These are phyloP conservation scores for Plebejus melissa DNA, from an alignment of 2,888 invertebrate species.

Conservation along the genomic window DNA sequence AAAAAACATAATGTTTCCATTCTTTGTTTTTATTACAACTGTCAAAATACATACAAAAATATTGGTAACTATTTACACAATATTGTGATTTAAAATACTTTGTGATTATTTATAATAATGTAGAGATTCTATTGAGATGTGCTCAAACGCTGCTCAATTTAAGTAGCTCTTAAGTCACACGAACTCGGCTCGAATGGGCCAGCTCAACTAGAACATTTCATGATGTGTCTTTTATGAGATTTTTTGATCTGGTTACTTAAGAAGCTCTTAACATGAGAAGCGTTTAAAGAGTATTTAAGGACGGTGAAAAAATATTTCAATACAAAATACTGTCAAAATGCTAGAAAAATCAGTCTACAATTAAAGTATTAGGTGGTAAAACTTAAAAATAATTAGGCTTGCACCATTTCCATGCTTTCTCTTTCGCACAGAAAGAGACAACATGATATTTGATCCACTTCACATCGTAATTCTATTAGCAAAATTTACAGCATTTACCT, in stretches of 20 bases:
- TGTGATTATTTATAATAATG: background rate
- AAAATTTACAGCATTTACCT: background rate
- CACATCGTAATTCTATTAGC: background rate
- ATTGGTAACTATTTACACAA: background rate
- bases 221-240: too few relatives aligned
- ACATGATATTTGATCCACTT: background rate
- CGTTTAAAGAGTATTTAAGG: background rate
- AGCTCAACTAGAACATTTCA: too few relatives aligned
- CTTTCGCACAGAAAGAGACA: too few relatives aligned
- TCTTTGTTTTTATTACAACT: background rate
- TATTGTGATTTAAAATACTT: background rate
- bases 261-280: background rate
- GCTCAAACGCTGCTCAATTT: background rate
- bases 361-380: slow-evolving; percentile 4
- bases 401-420: too few relatives aligned
- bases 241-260: background rate
- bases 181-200: background rate
- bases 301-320: background rate
- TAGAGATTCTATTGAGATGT: background rate
- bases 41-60: slow-evolving; percentile 16
- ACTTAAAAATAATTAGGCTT: background rate
- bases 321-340: background rate
- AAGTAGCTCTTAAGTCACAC: background rate
- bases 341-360: background rate
- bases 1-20: background rate